Percentiles rank a stretch among this genome's conserved stretches.
Conservation (phyloP, 2,888 invertebrate genomes). For the Sminthurinus aureus region DNA sequence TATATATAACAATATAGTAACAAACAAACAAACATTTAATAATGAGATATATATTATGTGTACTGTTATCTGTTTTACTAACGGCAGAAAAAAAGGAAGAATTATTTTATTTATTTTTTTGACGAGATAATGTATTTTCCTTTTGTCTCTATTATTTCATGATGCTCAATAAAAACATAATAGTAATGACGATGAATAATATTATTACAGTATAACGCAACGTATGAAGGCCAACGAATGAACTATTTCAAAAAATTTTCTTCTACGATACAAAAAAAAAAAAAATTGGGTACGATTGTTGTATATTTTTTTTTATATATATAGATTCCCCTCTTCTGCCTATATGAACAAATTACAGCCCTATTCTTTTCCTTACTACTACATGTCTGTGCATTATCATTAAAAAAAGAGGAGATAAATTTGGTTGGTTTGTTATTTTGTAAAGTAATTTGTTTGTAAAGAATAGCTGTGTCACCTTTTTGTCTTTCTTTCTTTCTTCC, state of each 20-base stretch:
- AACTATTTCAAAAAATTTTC: not conserved
- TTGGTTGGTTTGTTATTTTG: not conserved
- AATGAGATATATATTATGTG: not conserved
- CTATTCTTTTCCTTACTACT: too few species aligned
- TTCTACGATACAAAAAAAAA: not conserved
- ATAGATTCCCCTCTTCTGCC: too few species aligned
- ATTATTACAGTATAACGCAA: not conserved
- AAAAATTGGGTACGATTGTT: not conserved
- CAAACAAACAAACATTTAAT: not conserved
- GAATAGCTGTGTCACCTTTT: too few species aligned
- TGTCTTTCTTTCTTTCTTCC: conserved; percentile 2
- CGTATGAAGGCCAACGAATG: not conserved
- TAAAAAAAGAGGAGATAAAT: not conserved
- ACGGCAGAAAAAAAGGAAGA: not conserved
- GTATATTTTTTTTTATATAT: not conserved
- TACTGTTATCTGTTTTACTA: too few species aligned
- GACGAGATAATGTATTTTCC: not conserved
- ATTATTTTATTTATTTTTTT: not conserved
- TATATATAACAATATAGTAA: not conserved
- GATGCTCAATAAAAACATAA: not conserved
- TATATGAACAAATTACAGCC: too few species aligned
- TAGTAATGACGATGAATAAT: too few species aligned
- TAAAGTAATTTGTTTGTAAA: not conserved
- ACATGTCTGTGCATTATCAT: not conserved
- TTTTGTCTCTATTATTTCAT: not conserved